These are phyloP conservation scores for Drosophila bocqueti DNA, from an alignment of 1,140 invertebrate species.

Conservation along the genomic window DNA sequence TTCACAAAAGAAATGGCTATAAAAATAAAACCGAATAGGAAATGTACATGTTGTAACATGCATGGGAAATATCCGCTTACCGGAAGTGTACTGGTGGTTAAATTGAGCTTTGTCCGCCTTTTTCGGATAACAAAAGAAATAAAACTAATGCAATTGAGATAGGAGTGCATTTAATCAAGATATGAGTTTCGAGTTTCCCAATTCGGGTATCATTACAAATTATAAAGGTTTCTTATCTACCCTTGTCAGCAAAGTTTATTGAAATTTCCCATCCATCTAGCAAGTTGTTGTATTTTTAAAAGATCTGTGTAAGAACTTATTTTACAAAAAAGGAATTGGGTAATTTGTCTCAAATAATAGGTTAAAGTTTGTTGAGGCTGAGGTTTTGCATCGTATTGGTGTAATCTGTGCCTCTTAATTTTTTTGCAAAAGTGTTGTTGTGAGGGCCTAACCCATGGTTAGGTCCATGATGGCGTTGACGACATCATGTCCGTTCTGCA, in stretches of 20 bases:
- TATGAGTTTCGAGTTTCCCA: background rate
- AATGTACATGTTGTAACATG: conserved; percentile 1
- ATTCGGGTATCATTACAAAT: background rate
- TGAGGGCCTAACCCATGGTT: conserved; percentile 34
- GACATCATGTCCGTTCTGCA: conserved; percentile 60
- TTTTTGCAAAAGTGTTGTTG: background rate
- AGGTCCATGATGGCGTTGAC: conserved; percentile 74
- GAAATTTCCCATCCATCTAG: background rate
- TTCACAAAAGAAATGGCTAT: background rate
- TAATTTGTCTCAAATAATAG: no score
- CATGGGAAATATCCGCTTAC: conserved; percentile 2
- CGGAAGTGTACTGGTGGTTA: conserved; percentile 9
- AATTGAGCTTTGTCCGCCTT: background rate
- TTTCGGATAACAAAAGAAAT: background rate
- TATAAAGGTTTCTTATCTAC: no score
- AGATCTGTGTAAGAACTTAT: background rate
- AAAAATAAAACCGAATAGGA: conserved; percentile 18
- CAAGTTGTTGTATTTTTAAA: background rate
- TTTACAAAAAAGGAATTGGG: background rate
- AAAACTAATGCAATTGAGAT: background rate
- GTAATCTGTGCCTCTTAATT: background rate
- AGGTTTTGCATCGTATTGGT: background rate
- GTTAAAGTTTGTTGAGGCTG: no score
- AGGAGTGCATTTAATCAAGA: background rate
- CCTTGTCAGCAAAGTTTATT: background rate